Conservation (phyloP, 2,888 invertebrate species). For the Minunthozetes semirufus region DNA sequence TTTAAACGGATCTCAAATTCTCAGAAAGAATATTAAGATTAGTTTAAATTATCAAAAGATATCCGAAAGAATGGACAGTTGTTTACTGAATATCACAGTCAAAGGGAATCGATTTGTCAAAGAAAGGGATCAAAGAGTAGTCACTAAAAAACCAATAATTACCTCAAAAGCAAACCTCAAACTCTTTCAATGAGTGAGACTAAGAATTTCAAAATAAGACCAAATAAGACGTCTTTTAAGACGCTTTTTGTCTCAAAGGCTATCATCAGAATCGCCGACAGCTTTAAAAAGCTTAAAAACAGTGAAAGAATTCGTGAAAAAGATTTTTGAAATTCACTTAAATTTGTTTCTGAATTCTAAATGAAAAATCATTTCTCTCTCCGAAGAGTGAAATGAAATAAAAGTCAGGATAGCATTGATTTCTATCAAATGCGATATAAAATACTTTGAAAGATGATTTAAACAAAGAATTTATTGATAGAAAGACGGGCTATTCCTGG, state of each 20-base stretch:
- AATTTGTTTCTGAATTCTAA: background rate
- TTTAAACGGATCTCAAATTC: constrained; percentile 30
- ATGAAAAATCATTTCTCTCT: background rate
- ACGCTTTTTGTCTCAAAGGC: background rate
- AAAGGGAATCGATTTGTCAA: background rate
- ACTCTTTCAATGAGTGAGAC: constrained; percentile 21
- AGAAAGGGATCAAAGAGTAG: background rate
- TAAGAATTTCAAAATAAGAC: background rate
- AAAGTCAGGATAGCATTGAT: background rate
- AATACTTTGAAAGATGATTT: too few species aligned
- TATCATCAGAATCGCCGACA: background rate
- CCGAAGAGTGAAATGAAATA: background rate
- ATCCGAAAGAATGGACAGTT: background rate
- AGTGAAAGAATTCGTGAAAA: background rate
- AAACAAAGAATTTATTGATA: too few species aligned
- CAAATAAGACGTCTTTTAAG: background rate
- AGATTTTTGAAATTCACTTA: background rate
- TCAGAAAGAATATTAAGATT: constrained; percentile 18
- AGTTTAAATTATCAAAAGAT: constrained; percentile 7
- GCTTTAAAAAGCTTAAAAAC: constrained; percentile 11
- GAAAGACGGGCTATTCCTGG: background rate
- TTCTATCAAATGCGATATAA: background rate
- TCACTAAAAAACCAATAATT: constrained; percentile 20
- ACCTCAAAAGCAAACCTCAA: constrained; percentile 16
- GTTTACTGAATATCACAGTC: background rate